Base-by-base conservation (phyloP, 92 coral and sea anemone genomes). In the Virgularia gustaviana region DNA sequence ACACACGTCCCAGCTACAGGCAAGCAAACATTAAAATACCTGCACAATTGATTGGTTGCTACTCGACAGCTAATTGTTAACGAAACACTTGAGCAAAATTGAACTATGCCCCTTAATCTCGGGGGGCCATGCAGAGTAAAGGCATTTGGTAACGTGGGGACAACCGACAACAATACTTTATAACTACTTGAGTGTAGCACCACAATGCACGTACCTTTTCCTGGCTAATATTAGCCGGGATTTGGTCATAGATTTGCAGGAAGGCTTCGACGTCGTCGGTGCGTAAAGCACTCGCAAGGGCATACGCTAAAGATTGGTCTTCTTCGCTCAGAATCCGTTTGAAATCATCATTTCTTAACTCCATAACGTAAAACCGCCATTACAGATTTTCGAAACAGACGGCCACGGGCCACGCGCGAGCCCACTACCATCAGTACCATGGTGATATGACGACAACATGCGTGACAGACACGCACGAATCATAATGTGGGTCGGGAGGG, bases 241-340 rank as follows among this genome's bases (percentile, higher is more conserved):
- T 94, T 75, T 81, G 88, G 79, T 94, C 99, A 62, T 94, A 94
- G 61, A 89, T 79, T 79, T 89, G 87, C 71, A 94, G 87, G 75
- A 94, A 89, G 2, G 58, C 74, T 37, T 89, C 96, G 61, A 94
- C 96, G 52, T 94, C 85, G 86, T 89, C 99, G 47, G 80, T 77
- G 70, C 81, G 65, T 22, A 94, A 83, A 34, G 99, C 82, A 29
- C 72, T 84, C 29, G 96, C 96, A 15, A 94, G 96, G 16, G 79
- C 73, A 19, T 87, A 49, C 13, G 99, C 95, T 66, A 83, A 39
- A n/a, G 76, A 68, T 43, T 77, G 64, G 79, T 94, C 96, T 29
- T 79, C 87, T 35, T 73, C 67, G 54, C 60, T 81, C 49, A 22
- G 38, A 27, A 25, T 33, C 30, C 29, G 60, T 31, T 49, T 68